These are phyloP conservation scores for Masticophis lateralis DNA, from an alignment of 2,797 vertebrate species.

Conservation along the genomic window DNA sequence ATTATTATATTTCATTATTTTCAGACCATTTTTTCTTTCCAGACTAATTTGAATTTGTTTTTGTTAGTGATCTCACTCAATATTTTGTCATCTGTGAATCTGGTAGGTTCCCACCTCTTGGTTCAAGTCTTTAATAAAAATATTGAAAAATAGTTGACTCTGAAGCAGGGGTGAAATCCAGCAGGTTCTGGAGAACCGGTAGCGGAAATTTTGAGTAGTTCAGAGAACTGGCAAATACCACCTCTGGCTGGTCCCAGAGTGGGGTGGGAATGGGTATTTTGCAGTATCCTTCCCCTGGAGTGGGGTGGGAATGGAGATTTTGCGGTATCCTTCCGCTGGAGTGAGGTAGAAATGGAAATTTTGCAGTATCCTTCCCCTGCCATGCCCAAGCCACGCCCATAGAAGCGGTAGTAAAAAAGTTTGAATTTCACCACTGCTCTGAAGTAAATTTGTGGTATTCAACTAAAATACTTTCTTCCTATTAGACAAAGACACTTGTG, in stretches of 20 bases:
- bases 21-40: background rate
- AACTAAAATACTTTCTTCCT: background rate
- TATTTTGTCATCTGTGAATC: background rate
- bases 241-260: too few relatives aligned
- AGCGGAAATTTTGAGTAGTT: too few relatives aligned
- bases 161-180: background rate
- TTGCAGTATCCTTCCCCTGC: too few relatives aligned
- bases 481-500: background rate
- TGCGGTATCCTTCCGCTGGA: too few relatives aligned
- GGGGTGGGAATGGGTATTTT: too few relatives aligned
- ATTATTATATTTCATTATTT: background rate
- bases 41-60: background rate
- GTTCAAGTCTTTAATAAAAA: background rate
- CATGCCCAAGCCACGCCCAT: too few relatives aligned
- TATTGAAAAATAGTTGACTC: background rate
- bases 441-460: background rate
- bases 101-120: background rate
- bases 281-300: too few relatives aligned
- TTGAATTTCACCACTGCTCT: background rate
- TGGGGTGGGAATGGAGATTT: too few relatives aligned
- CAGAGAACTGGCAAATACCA: too few relatives aligned
- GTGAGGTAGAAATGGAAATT: too few relatives aligned
- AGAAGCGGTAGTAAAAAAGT: too few relatives aligned
- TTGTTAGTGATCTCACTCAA: background rate
- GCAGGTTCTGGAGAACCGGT: too few relatives aligned